phyloP scores from a whole-genome alignment of 2,113 vertebrate species.

The Cyanoderma ruficeps region DNA sequence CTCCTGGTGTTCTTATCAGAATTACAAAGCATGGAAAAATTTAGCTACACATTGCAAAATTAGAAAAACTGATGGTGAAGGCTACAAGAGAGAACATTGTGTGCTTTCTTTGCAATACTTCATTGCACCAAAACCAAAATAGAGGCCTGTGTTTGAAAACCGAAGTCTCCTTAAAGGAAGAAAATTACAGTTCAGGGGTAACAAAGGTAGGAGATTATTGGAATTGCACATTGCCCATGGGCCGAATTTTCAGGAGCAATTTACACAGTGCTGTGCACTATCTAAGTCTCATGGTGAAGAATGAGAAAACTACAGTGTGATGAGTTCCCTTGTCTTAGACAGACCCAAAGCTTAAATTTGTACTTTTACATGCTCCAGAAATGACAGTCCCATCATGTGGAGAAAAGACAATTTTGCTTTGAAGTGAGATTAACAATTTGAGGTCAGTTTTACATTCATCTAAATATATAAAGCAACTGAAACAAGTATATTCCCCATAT shows the following conservation, averaged over 20 bases:
- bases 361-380: not conserved
- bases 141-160: not conserved
- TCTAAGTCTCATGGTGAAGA: not conserved
- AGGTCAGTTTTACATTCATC: not conserved
- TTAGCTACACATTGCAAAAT: not conserved
- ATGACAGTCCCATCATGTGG: not conserved
- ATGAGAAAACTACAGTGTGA: not conserved
- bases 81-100: not conserved
- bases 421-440: not conserved
- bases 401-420: not conserved
- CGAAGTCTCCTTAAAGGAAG: not conserved
- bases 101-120: not conserved
- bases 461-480: not conserved
- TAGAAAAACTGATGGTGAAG: not conserved
- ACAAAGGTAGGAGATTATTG: not conserved
- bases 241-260: not conserved
- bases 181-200: not conserved
- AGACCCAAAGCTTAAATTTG: not conserved
- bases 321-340: not conserved
- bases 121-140: not conserved
- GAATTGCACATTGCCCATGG: not conserved
- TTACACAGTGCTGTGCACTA: not conserved
- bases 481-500: not conserved
- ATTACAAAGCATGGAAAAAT: not conserved
- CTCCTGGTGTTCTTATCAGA: not conserved